Conservation (phyloP, 2,888 invertebrate species). For the Tipula unca region DNA sequence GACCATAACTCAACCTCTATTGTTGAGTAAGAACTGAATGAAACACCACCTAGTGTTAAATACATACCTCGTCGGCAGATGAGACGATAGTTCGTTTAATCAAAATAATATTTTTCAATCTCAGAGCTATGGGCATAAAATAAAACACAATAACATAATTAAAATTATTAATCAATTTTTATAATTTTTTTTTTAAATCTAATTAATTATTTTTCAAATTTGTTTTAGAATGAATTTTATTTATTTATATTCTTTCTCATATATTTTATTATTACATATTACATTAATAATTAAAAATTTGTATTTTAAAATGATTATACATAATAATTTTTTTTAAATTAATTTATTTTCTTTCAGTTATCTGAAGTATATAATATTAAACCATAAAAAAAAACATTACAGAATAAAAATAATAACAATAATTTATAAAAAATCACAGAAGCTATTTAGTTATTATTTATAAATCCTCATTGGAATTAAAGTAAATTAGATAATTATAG, state of each 20-base stretch:
- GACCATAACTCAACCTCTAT: too few relatives aligned
- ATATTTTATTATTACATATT: neutral
- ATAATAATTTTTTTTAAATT: neutral
- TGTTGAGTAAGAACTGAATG: too few relatives aligned
- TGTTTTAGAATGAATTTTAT: neutral
- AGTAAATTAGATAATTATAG: neutral
- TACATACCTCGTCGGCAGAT: too few relatives aligned
- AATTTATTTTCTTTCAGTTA: neutral
- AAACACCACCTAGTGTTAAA: too few relatives aligned
- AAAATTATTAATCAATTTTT: neutral
- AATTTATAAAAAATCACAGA: slow-evolving; percentile 2
- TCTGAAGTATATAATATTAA: neutral
- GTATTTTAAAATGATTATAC: neutral
- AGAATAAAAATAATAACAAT: neutral
- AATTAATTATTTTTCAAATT: neutral
- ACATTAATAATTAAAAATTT: neutral
- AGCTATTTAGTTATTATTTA: neutral
- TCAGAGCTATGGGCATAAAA: too few relatives aligned
- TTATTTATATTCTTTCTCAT: neutral
- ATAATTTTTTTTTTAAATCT: neutral
- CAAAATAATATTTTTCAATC: too few relatives aligned
- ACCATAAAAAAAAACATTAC: neutral
- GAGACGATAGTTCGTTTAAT: too few relatives aligned
- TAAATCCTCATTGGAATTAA: neutral
- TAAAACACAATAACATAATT: neutral